A percentile compares a stretch with the other conserved stretches of the same genome.
These are phyloP conservation scores for Delphinapterus leucas DNA, from an alignment of 2,113 vertebrate genomes.

Conservation along the genomic window DNA sequence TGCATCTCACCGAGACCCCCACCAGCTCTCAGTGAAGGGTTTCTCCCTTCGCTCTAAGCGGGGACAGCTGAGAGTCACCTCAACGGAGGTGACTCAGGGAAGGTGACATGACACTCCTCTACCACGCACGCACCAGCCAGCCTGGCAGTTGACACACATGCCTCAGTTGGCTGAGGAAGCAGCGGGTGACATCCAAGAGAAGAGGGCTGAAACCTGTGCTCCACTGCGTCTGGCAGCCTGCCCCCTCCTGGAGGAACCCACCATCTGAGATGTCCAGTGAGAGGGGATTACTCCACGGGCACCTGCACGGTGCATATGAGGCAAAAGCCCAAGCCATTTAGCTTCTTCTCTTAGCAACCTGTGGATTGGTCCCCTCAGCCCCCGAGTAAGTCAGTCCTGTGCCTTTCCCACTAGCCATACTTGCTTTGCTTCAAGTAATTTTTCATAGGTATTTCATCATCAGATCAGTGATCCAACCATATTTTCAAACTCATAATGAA, in stretches of 20 bases:
- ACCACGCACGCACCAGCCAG: background rate
- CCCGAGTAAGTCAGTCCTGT: background rate
- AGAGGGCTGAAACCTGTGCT: background rate
- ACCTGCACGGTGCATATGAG: background rate
- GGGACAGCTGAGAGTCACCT: background rate
- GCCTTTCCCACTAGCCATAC: background rate
- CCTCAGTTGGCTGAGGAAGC: background rate
- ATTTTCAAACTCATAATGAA: background rate
- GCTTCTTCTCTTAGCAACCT: background rate
- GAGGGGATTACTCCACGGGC: too few relatives aligned
- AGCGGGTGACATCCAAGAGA: background rate
- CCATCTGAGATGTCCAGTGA: background rate
- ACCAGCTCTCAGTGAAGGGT: background rate
- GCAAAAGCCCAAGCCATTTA: background rate
- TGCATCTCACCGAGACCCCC: background rate
- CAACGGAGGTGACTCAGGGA: background rate
- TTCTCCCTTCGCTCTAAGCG: background rate
- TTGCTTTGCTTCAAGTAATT: background rate
- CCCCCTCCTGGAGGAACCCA: background rate
- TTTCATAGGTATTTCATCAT: background rate
- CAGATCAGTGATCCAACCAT: background rate
- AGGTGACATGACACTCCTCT: background rate
- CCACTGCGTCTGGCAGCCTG: background rate
- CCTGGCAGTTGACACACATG: background rate
- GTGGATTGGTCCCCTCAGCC: background rate